phyloP scores from a whole-genome alignment of 2,888 invertebrate genomes.

The Rhagonycha fulva region DNA sequence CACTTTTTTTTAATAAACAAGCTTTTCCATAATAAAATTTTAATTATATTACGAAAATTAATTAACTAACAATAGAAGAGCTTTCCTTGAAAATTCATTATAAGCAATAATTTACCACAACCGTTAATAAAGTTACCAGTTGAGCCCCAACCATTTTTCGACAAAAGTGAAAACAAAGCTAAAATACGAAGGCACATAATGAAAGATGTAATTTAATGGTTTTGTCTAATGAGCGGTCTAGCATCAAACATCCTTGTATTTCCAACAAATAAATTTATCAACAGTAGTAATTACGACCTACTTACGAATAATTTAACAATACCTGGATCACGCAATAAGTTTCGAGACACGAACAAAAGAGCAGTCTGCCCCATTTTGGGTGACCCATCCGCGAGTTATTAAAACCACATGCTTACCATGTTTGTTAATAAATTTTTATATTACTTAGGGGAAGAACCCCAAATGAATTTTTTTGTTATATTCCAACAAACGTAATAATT shows the following conservation, averaged over 20 bases:
- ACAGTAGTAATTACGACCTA: not conserved
- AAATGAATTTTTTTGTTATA: not conserved
- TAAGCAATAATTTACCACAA: not conserved
- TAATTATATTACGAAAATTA: not conserved
- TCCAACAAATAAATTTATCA: not conserved
- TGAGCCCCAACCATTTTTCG: not conserved
- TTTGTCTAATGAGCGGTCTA: constrained; percentile 15
- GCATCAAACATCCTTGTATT: not conserved
- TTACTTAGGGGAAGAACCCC: not conserved
- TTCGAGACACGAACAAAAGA: not conserved
- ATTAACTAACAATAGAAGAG: not conserved
- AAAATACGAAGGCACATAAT: constrained; percentile 21
- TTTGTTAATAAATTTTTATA: not conserved
- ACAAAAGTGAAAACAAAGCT: constrained; percentile 22
- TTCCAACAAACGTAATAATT: not conserved
- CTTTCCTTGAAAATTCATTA: not conserved
- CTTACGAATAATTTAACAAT: not conserved
- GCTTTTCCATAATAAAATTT: not conserved
- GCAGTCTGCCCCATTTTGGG: not conserved
- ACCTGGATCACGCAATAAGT: not conserved
- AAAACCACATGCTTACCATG: not conserved
- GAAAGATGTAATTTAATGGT: constrained; percentile 18
- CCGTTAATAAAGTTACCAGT: not conserved
- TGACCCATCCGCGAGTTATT: not conserved
- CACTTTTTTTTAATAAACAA: not conserved